These are phyloP conservation scores for Thereuonema tuberculata DNA, from an alignment of 1,140 invertebrate genomes.

Conservation along the genomic window DNA sequence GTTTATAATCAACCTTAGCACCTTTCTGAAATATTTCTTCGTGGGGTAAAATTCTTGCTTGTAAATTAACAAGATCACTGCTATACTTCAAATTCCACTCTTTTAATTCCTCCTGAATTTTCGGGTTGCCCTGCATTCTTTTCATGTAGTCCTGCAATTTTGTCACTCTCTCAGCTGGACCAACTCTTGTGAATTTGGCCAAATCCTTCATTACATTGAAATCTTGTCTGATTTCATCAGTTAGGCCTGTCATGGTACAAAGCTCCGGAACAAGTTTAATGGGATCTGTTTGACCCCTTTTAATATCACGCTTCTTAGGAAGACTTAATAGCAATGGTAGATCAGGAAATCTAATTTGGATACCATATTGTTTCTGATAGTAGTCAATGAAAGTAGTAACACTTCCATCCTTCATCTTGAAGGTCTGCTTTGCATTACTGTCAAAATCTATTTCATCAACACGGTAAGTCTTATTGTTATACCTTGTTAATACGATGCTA, in stretches of 20 bases:
- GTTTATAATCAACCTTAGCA: background rate
- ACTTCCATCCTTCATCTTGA: no score
- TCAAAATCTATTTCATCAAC: no score
- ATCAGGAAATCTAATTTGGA: no score
- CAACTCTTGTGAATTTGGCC: conserved; percentile 29
- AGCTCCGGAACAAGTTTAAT: no score
- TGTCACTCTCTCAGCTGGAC: conserved; percentile 28
- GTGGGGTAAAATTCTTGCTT: background rate
- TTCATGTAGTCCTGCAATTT: conserved; percentile 18
- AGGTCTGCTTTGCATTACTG: no score
- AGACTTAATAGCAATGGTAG: no score
- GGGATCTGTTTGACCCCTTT: no score
- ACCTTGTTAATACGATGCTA: no score
- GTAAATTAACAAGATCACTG: conserved; percentile 5
- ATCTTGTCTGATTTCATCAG: background rate
- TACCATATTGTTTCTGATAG: no score
- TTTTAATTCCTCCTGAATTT: conserved; percentile 1
- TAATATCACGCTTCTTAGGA: no score
- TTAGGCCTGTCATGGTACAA: background rate
- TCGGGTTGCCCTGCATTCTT: background rate
- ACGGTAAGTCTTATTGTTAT: no score
- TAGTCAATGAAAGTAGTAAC: no score
- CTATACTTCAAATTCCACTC: conserved; percentile 12
- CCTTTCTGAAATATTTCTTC: background rate
- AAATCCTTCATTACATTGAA: conserved; percentile 26